phyloP scores from a whole-genome alignment of 2,888 invertebrate genomes.

The Matsumyia berberina region DNA sequence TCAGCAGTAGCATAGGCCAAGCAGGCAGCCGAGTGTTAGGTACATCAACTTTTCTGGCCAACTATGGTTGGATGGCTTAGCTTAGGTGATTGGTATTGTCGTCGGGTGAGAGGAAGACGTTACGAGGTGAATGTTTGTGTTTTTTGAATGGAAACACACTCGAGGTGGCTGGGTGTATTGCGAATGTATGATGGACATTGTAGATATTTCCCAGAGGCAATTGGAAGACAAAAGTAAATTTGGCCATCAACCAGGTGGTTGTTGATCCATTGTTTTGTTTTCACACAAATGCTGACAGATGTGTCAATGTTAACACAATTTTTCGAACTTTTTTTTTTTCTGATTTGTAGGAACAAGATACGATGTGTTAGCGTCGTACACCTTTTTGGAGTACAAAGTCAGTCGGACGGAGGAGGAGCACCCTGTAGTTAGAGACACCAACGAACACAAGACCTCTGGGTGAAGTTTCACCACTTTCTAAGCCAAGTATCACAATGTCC shows the following conservation, averaged over 20 bases:
- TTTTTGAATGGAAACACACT: conserved; percentile 34
- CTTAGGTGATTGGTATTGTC: neutral
- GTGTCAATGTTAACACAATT: too few species aligned
- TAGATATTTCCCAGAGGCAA: conserved; percentile 41
- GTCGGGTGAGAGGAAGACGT: conserved; percentile 6
- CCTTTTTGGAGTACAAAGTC: too few species aligned
- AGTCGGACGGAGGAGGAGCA: too few species aligned
- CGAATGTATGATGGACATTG: conserved; percentile 32
- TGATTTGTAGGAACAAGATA: too few species aligned
- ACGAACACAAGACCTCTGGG: too few species aligned
- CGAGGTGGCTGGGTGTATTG: conserved; percentile 33
- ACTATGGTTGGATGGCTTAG: neutral
- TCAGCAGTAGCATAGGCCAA: neutral
- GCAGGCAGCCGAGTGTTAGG: conserved; percentile 4
- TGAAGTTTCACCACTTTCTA: too few species aligned
- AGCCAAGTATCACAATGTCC: too few species aligned
- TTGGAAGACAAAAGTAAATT: conserved; percentile 18
- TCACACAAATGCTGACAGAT: too few species aligned
- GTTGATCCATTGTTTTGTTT: neutral
- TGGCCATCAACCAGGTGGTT: conserved; percentile 38
- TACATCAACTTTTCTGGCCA: conserved; percentile 23
- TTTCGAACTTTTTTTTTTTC: neutral
- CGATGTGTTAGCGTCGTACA: too few species aligned
- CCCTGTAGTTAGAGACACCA: too few species aligned
- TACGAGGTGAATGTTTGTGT: conserved; percentile 62